These are phyloP conservation scores for Platorchestia sp. DNA, from an alignment of 1,140 invertebrate species.

Conservation along the genomic window DNA sequence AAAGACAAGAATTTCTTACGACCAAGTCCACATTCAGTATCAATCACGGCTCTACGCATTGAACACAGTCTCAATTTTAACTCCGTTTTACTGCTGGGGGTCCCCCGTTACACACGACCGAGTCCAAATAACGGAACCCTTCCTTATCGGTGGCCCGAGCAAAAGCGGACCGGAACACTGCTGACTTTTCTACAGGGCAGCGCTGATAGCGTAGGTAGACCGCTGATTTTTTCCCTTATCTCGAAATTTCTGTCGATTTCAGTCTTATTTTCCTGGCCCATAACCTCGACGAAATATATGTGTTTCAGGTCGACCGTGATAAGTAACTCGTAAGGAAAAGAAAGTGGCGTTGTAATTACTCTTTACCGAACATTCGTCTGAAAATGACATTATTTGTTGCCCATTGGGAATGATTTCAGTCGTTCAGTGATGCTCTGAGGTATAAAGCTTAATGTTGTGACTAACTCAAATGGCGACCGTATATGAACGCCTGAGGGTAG, in stretches of 20 bases:
- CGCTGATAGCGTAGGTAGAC: neutral
- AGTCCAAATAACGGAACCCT: neutral
- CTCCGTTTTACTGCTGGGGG: neutral
- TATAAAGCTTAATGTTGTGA: neutral
- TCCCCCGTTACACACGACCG: neutral
- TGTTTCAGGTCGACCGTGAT: neutral
- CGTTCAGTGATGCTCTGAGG: neutral
- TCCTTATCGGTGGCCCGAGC: constrained; percentile 26
- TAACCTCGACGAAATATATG: neutral
- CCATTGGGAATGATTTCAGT: neutral
- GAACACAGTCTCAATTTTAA: neutral
- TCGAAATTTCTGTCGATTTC: constrained; percentile 21
- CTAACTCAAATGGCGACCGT: neutral
- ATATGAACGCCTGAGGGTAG: neutral
- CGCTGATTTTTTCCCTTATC: neutral
- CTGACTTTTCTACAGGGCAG: neutral
- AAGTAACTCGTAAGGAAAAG: neutral
- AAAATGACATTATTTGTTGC: neutral
- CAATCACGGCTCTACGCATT: neutral
- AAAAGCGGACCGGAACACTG: neutral
- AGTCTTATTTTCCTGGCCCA: neutral
- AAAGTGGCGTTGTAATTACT: neutral
- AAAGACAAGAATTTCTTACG: too few relatives aligned
- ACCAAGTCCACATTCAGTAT: too few relatives aligned
- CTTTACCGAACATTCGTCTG: neutral